These are phyloP conservation scores for Callinectes sapidus DNA, from an alignment of 2,888 invertebrate genomes.

Conservation along the genomic window DNA sequence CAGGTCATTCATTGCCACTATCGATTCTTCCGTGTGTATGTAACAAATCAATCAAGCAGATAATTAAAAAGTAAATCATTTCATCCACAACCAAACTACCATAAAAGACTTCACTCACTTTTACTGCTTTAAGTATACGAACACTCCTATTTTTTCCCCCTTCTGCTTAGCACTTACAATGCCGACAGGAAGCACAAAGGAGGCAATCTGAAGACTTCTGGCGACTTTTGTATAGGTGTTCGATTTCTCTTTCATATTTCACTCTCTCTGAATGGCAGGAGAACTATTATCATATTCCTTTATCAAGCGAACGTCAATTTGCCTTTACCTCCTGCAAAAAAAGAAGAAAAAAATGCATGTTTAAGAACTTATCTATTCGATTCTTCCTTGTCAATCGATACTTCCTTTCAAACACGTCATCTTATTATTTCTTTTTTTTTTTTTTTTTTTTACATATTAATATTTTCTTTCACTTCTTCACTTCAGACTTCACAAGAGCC, in stretches of 20 bases:
- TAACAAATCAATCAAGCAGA: too few species aligned
- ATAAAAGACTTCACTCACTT: background rate
- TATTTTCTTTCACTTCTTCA: background rate
- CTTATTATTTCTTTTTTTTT: background rate
- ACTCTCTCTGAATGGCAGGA: background rate
- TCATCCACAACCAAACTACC: background rate
- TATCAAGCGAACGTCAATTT: background rate
- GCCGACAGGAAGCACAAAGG: background rate
- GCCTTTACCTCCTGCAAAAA: background rate
- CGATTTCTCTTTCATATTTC: constrained; percentile 17
- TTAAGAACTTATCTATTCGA: background rate
- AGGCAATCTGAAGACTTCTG: background rate
- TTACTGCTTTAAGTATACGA: background rate
- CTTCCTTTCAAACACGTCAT: background rate
- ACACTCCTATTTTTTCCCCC: background rate
- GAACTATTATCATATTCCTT: background rate
- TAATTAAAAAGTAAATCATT: too few species aligned
- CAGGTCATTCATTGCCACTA: too few species aligned
- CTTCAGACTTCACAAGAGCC: background rate
- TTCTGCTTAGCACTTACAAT: background rate
- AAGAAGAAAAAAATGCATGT: background rate
- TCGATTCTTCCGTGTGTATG: too few species aligned
- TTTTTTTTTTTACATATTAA: background rate
- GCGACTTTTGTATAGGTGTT: background rate
- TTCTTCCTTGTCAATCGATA: background rate